Base-by-base conservation (phyloP, 2,797 vertebrate species). In the Lindbergichthys nudifrons region DNA sequence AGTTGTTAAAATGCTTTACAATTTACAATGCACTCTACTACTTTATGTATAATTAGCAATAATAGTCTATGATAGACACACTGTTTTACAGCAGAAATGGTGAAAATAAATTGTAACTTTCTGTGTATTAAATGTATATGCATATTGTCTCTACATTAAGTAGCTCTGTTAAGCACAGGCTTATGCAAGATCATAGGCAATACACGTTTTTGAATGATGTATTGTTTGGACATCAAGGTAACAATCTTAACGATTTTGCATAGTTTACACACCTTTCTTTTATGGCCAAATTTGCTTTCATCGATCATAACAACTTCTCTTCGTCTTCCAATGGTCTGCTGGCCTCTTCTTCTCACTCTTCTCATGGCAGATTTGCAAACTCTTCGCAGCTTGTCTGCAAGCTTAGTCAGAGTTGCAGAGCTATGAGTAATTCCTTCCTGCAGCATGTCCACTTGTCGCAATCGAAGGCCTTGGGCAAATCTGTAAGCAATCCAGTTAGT, bases 381-480 rank as follows among this genome's bases (percentile, higher is more conserved):
- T 6, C 58, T 46, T 15, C 9, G 21, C 16, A 60, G 19, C 19
- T 60, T 43, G 3, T 45, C 41, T 23, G 58, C 57, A 45, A 60
- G 57, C 43, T 60, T 43, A 23, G 7, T 43, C 41, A 43, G 41
- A 10, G 59, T 64, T 50, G 26, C 60, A 63, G 41, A 68, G 13
- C 65, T 68, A 23, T 0, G 30, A 58, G 53, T 58, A 68, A 69
- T 58, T 15, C 45, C 54, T 23, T 69, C 43, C 19, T 48, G 53
- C 26, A 58, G n/a, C 45, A 26, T 69, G 32, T 59, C 45, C 54
- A 69, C 19, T 69, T 50, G 54, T n/a, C 10, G 14, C 19, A 50
- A 13, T 41, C 45, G n/a, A 23, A 50, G 45, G 32, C 45, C 54
- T 69, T 54, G 42, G 23, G 21, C 14, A 6, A 65, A 65, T 65